Evolutionary conservation across 1,140 invertebrate species (phyloP).

Genomic region (Limonius californicus): DNA sequence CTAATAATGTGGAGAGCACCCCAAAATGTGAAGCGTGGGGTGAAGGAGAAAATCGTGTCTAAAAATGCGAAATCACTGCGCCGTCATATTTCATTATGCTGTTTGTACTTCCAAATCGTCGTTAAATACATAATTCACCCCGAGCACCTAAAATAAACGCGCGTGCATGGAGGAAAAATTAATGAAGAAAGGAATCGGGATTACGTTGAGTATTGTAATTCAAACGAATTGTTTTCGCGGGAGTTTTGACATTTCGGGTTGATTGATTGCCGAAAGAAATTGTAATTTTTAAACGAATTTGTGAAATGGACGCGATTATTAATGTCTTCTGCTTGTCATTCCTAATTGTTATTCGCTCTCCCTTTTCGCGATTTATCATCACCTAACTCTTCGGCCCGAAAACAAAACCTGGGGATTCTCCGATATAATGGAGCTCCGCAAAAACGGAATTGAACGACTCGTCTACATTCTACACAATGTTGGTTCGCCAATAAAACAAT

Average conservation of each 20-base stretch:
- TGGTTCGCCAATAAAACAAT: neutral
- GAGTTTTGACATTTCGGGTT: conserved; percentile 2
- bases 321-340: conserved; percentile 10
- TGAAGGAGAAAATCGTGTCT: neutral
- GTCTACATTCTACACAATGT: neutral
- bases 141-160: neutral
- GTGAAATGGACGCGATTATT: conserved; percentile 6
- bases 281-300: conserved; percentile 14
- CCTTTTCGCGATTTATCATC: neutral
- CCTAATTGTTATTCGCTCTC: conserved; percentile 4
- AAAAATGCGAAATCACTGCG: neutral
- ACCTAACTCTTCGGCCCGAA: neutral
- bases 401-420: neutral
- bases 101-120: neutral
- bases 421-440: neutral
- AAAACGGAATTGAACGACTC: neutral
- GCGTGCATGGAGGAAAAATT: neutral
- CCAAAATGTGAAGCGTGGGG: neutral
- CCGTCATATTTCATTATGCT: conserved; percentile 1
- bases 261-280: conserved; percentile 9
- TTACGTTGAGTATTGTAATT: conserved; percentile 5
- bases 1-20: neutral
- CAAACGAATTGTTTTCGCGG: conserved; percentile 2
- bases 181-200: neutral
- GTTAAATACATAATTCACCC: conserved; percentile 1